These are phyloP conservation scores for Rhopalosiphum maidis DNA, from an alignment of 1,140 invertebrate genomes.

Conservation along the genomic window DNA sequence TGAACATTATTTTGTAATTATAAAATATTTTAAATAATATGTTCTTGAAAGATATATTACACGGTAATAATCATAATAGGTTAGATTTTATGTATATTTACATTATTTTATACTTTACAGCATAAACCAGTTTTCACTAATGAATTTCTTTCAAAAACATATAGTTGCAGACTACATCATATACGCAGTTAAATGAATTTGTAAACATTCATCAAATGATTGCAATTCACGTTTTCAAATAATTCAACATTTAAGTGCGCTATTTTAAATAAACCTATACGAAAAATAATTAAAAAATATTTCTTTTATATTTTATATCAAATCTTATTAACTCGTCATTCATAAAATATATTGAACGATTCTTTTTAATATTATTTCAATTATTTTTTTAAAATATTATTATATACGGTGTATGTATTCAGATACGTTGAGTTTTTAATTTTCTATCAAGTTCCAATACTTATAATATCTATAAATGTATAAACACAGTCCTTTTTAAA, in stretches of 20 bases:
- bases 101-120: background rate
- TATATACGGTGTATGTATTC: background rate
- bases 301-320: background rate
- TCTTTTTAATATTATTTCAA: background rate
- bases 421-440: background rate
- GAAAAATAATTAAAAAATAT: background rate
- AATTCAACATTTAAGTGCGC: background rate
- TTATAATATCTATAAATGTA: no score
- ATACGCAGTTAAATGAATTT: background rate
- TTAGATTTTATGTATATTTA: background rate
- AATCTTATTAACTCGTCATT: background rate
- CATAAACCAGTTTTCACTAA: background rate
- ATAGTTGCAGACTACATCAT: background rate
- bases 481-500: background rate
- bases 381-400: background rate
- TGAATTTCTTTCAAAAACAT: conserved; percentile 1
- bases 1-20: background rate
- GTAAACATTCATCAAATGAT: background rate
- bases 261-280: background rate
- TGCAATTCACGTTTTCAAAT: background rate
- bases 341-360: background rate
- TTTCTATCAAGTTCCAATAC: background rate
- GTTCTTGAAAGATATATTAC: background rate
- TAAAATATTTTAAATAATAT: conserved; percentile 20
- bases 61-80: background rate